phyloP scores from a whole-genome alignment of 2,888 invertebrate species.

The Odontocolon sp. region DNA sequence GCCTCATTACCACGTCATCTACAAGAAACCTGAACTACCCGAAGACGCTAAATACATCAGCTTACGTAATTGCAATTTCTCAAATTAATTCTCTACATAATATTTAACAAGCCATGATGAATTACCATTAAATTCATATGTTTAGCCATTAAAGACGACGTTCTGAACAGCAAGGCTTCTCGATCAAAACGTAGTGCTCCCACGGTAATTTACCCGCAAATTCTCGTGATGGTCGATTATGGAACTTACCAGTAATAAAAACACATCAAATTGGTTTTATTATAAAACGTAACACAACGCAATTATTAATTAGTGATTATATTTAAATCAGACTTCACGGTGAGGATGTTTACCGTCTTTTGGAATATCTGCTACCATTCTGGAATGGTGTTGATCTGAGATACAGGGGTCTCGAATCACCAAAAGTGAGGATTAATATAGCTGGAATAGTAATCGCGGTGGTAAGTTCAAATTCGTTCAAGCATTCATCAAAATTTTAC shows the following conservation, averaged over 20 bases:
- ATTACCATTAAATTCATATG: no score
- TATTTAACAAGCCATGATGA: background rate
- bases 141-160: background rate
- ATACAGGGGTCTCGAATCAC: constrained; percentile 50
- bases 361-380: constrained; percentile 58
- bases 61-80: constrained; percentile 34
- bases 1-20: constrained; percentile 48
- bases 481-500: background rate
- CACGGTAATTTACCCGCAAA: constrained; percentile 50
- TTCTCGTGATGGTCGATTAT: constrained; percentile 51
- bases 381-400: constrained; percentile 61
- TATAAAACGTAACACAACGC: background rate
- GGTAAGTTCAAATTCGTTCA: constrained; percentile 21
- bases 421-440: constrained; percentile 58
- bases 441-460: constrained; percentile 57
- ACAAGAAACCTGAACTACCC: constrained; percentile 18
- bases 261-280: background rate
- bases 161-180: background rate
- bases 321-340: constrained; percentile 19
- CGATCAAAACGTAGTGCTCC: constrained; percentile 20
- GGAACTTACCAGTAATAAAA: constrained; percentile 12
- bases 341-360: background rate
- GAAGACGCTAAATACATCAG: background rate
- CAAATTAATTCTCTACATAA: background rate
- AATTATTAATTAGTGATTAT: background rate